A percentile compares a stretch with the other conserved stretches of the same genome.
Conservation (phyloP, 1,140 invertebrate species). For the Pseudomyrmex dendroicus region DNA sequence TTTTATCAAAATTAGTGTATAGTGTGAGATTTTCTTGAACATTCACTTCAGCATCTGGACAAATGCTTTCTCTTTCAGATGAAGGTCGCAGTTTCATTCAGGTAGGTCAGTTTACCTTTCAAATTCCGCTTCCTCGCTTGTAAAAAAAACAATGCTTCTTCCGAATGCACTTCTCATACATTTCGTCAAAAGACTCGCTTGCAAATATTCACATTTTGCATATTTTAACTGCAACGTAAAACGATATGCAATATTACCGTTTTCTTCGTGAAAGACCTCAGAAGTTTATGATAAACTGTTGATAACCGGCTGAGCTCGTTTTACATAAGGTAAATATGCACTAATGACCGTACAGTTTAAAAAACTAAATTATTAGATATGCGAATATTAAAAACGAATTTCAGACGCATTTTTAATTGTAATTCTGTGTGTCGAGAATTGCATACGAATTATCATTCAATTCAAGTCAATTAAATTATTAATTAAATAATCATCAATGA, state of each 20-base stretch:
- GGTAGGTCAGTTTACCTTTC: slow-evolving; percentile 9
- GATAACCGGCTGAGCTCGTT: background rate
- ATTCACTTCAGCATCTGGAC: background rate
- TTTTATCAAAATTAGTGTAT: background rate
- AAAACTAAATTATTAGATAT: too few relatives aligned
- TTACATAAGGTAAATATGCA: background rate
- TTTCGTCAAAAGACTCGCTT: background rate
- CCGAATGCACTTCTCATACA: background rate
- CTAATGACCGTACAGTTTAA: too few relatives aligned
- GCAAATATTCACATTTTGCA: background rate
- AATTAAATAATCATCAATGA: too few relatives aligned
- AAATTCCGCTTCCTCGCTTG: background rate
- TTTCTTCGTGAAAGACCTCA: background rate
- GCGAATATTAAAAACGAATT: too few relatives aligned
- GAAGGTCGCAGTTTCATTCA: slow-evolving; percentile 16
- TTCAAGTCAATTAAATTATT: too few relatives aligned
- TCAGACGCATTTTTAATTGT: too few relatives aligned
- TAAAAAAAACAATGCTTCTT: background rate
- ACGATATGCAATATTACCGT: background rate
- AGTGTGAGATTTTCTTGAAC: background rate
- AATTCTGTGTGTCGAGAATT: too few relatives aligned
- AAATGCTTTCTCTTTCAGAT: background rate
- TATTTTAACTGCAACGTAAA: background rate
- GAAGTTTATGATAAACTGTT: background rate
- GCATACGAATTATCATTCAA: too few relatives aligned